phyloP scores from a whole-genome alignment of 2,797 vertebrate species.

The Sebastes elongatus region DNA sequence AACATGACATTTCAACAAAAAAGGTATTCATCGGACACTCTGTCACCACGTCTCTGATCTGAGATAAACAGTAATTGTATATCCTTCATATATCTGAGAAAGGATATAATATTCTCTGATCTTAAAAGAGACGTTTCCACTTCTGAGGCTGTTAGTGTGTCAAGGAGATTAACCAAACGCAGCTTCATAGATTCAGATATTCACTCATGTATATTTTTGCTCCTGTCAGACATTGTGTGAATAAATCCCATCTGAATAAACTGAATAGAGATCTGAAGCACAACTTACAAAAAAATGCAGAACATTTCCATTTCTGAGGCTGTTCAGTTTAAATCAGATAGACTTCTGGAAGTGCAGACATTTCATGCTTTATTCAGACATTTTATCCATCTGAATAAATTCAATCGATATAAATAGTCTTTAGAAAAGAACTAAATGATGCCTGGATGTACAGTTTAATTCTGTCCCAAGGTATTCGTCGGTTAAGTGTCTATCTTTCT shows the following conservation, averaged over 20 bases:
- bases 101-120: constrained; percentile 14
- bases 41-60: neutral
- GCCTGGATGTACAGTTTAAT: neutral
- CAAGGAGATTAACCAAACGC: constrained; percentile 36
- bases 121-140: constrained; percentile 20
- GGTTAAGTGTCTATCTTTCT: neutral
- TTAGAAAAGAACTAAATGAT: neutral
- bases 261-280: neutral
- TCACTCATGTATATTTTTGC: neutral
- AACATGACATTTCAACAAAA: constrained; percentile 33
- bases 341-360: neutral
- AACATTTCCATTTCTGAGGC: constrained; percentile 1
- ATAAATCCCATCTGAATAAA: constrained; percentile 3
- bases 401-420: neutral
- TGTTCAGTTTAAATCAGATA: neutral
- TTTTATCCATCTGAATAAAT: neutral
- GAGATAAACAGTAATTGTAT: constrained; percentile 19
- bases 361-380: neutral
- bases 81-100: constrained; percentile 4
- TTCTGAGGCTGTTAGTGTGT: constrained; percentile 9
- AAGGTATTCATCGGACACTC: neutral
- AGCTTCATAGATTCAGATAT: constrained; percentile 1
- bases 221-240: neutral
- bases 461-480: neutral
- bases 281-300: neutral